Evolutionary conservation across 2,888 invertebrate genomes (phyloP), one percentile per base, ranked within the genome.

Genomic region (Marronus borbonicus): DNA sequence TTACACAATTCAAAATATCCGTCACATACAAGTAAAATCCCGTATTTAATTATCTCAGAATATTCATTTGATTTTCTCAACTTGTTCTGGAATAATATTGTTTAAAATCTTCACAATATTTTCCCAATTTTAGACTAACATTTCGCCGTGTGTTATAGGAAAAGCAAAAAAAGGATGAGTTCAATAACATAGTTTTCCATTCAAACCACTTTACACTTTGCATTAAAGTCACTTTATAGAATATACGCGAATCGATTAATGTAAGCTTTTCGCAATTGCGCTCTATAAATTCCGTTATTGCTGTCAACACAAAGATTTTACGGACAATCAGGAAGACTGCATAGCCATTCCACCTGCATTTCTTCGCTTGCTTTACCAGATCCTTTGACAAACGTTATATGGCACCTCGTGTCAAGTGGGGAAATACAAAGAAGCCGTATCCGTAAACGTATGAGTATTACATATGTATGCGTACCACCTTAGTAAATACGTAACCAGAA

Each of bases 351-450:
- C 20, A 66, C n/a, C 24, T 66, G n/a, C 31, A 44, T 17, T 49
- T 66, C 44, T 66, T 49, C 12, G 24, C 49, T 66, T 20, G 8
- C 44, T 44, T 31, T 12, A n/a, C 8, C 49, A 49, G 66, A 20
- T 49, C n/a, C 24, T 44, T 17, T 49, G 66, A 66, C 49, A 49
- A 44, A 44, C 66, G 24, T 66, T 66, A 49, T 49, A 49, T 66
- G 44, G 66, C 49, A 49, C 49, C 44, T 20, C 66, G 17, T 44
- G 39, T 66, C 44, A 44, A 49, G 44, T 20, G 20, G 49, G 20
- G 44, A 44, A 66, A 66, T 44, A 44, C 17, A 66, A 66, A 66
- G 66, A 66, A 66, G 49, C 49, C 24, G 66, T 44, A 66, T 24
- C 44, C 44, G 24, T 10, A 66, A 66, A 20, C 44, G 66, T 39